Evolutionary conservation across 35 echinoderm and acorn worm species (phyloP), one percentile per base, ranked within the genome.

Genomic region (Heliocidaris tuberculata): DNA sequence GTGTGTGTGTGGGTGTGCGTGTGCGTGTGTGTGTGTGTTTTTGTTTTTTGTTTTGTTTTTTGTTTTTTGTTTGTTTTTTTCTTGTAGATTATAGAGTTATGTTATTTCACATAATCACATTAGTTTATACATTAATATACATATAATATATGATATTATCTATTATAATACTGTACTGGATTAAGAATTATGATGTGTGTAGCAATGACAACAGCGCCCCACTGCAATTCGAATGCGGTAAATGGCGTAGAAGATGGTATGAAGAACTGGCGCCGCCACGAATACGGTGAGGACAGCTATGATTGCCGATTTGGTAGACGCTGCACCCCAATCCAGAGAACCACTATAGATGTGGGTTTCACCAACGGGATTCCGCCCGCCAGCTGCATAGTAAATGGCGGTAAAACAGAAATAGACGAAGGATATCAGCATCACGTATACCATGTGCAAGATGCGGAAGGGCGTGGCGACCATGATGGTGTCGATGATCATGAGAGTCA

Each of bases 331-430:
- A 59, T 98, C 97, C 13, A 98, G 19, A 31, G 17, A 49, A 16
- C 92, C 94, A 13, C 24, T 70, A 85, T 98, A 98, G 65, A 98
- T 96, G 11, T 52, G 52, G 11, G 96, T 97, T 85, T 95, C 94
- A n/a, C 97, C 97, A 2, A 85, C 17, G 7, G 96, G 94, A 94
- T 98, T 97, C 15, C 49, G 90, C 27, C 97, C 97, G 50, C 97
- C 97, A 12, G 95, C 97, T 7, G 90, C 94, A 54, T 65, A 86
- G 60, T 98, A 98, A 21, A 98, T 94, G 13, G 49, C 70, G 16
- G 97, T 98, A 91, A 98, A 98, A 10, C 95, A 17, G 93, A 98
- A 98, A 86, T 96, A 98, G 11, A 97, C 54, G 2, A 93, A 70
- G 0, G 97, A 78, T 5, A 89, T 52, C 0, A 97, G 15, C 32